Conservation (phyloP, 1,140 invertebrate species). For the Temnothorax nylanderi region DNA sequence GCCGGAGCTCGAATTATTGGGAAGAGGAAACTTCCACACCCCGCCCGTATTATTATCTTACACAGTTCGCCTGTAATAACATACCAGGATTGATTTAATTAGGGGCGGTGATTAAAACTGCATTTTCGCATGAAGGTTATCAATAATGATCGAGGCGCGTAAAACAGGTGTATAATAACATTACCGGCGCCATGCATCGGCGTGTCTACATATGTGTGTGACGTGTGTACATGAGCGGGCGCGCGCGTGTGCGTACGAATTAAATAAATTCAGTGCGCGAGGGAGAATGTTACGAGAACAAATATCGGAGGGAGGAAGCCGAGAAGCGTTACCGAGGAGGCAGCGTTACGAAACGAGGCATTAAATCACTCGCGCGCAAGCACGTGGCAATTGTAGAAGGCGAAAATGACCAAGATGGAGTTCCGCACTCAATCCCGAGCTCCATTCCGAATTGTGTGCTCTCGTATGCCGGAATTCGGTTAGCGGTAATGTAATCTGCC, state of each 20-base stretch:
- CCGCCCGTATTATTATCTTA: slow-evolving; percentile 29
- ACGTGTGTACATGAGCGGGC: background rate
- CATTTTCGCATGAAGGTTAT: background rate
- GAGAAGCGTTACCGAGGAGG: background rate
- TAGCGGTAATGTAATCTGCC: slow-evolving; percentile 36
- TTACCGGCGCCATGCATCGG: background rate
- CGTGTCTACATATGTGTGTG: background rate
- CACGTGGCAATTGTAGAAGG: slow-evolving; percentile 1
- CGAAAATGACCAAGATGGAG: slow-evolving; percentile 51
- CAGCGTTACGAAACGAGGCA: background rate
- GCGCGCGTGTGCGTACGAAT: background rate
- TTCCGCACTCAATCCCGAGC: slow-evolving; percentile 24
- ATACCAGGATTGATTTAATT: slow-evolving; percentile 28
- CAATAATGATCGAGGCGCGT: background rate
- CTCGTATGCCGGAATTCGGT: slow-evolving; percentile 22
- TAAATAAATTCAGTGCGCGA: background rate
- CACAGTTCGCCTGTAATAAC: background rate
- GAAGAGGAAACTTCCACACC: background rate
- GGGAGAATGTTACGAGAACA: slow-evolving; percentile 25
- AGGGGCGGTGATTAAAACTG: slow-evolving; percentile 9
- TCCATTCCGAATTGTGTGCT: background rate
- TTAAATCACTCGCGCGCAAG: slow-evolving; percentile 28
- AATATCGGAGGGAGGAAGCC: background rate
- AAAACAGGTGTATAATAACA: background rate
- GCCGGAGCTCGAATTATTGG: background rate